Percentiles rank a stretch among this genome's conserved stretches.
phyloP scores from a whole-genome alignment of 2,797 vertebrate species.

The Sebastes melanostomus region DNA sequence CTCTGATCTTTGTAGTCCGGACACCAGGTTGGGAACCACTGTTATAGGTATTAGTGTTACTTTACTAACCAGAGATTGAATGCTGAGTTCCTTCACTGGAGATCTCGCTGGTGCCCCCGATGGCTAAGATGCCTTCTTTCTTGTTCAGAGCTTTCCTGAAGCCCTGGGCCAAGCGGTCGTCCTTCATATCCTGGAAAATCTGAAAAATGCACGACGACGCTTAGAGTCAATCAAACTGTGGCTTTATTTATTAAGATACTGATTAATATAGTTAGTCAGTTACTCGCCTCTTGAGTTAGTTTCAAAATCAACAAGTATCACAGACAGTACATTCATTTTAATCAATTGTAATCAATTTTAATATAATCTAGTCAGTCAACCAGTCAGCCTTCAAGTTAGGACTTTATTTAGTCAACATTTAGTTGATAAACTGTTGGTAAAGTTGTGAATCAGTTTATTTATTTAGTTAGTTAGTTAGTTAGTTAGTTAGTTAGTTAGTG shows the following conservation, averaged over 20 bases:
- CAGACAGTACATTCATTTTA: not conserved
- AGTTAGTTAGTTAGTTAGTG: constrained; percentile 39
- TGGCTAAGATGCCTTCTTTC: constrained; percentile 94
- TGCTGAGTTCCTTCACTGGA: constrained; percentile 96
- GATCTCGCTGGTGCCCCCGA: constrained; percentile 92
- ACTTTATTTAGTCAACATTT: not conserved
- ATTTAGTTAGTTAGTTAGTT: constrained; percentile 11
- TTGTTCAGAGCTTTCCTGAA: constrained; percentile 94
- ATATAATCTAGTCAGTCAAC: not conserved
- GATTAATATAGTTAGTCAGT: not conserved
- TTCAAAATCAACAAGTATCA: not conserved
- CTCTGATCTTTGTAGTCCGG: too few species aligned
- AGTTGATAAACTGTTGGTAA: not conserved
- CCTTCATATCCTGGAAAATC: constrained; percentile 93
- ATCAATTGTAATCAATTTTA: not conserved
- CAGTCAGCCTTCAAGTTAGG: not conserved
- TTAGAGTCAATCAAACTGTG: not conserved
- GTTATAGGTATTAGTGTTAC: too few species aligned
- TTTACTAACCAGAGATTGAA: constrained; percentile 90
- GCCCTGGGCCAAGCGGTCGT: constrained; percentile 86
- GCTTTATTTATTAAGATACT: not conserved
- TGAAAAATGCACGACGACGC: constrained; percentile 50
- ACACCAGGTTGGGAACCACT: too few species aligned
- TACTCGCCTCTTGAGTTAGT: not conserved
- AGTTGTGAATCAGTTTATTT: not conserved